These are phyloP conservation scores for Platerodrilus igneus DNA, from an alignment of 2,888 invertebrate genomes.

Conservation along the genomic window DNA sequence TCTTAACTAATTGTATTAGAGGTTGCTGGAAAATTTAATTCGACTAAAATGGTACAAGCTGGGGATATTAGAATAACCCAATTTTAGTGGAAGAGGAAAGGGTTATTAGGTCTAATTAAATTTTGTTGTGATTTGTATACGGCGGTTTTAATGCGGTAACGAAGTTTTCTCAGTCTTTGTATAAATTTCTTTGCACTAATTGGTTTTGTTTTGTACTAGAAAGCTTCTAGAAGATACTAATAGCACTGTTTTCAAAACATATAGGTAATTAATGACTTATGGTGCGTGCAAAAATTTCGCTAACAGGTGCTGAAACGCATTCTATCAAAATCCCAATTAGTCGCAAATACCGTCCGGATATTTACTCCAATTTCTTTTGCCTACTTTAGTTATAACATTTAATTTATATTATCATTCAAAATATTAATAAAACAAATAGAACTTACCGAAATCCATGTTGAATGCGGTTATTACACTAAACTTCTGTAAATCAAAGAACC, in stretches of 20 bases:
- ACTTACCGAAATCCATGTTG: conserved; percentile 30
- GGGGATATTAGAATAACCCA: conserved; percentile 23
- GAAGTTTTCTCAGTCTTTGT: conserved; percentile 8
- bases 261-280: no score
- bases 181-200: conserved; percentile 7
- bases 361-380: no score
- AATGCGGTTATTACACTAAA: no score
- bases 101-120: conserved; percentile 24
- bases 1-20: conserved; percentile 17
- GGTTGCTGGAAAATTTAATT: conserved; percentile 19
- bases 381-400: no score
- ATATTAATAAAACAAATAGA: conserved; percentile 14
- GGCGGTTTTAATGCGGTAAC: conserved; percentile 14
- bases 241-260: no score
- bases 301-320: no score
- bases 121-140: conserved; percentile 23
- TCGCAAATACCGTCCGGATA: no score
- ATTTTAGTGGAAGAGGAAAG: conserved; percentile 14
- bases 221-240: no score
- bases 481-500: no score
- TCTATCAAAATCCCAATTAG: no score
- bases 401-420: no score
- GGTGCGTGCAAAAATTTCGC: no score
- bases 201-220: conserved; percentile 1
- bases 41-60: conserved; percentile 21